These are phyloP conservation scores for Gadopsis marmoratus DNA, from an alignment of 2,797 vertebrate genomes.

Conservation along the genomic window DNA sequence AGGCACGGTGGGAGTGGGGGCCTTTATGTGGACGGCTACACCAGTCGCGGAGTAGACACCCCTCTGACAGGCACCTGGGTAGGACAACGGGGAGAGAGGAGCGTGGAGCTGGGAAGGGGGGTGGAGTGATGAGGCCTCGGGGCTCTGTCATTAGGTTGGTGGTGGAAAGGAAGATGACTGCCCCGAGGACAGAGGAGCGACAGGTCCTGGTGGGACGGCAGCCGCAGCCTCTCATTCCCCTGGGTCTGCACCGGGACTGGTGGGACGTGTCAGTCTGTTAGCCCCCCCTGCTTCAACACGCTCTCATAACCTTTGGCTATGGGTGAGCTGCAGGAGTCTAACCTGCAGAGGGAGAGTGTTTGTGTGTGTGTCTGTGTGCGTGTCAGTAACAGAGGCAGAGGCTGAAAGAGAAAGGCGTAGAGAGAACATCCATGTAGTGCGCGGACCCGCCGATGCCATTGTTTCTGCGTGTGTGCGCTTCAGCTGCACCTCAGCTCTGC, in stretches of 20 bases:
- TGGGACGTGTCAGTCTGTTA: slow-evolving; percentile 83
- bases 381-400: slow-evolving; percentile 44
- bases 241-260: slow-evolving; percentile 79
- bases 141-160: slow-evolving; percentile 85
- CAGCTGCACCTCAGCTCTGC: slow-evolving; percentile 79
- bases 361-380: slow-evolving; percentile 24
- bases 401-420: slow-evolving; percentile 43
- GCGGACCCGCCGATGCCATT: slow-evolving; percentile 68
- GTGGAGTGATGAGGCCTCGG: slow-evolving; percentile 79
- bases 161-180: slow-evolving; percentile 81
- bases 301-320: slow-evolving; percentile 81
- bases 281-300: slow-evolving; percentile 66
- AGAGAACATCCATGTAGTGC: slow-evolving; percentile 54
- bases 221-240: slow-evolving; percentile 78
- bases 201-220: slow-evolving; percentile 82
- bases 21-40: slow-evolving; percentile 79
- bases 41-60: slow-evolving; percentile 81
- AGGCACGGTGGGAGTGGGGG: slow-evolving; percentile 54
- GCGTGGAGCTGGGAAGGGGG: slow-evolving; percentile 63
- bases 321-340: slow-evolving; percentile 58
- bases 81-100: slow-evolving; percentile 79
- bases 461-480: slow-evolving; percentile 70
- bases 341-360: slow-evolving; percentile 61
- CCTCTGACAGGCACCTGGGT: slow-evolving; percentile 88
- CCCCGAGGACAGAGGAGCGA: slow-evolving; percentile 82